These are phyloP conservation scores for Pampusana beccarii DNA, from an alignment of 2,113 vertebrate species.

Conservation along the genomic window DNA sequence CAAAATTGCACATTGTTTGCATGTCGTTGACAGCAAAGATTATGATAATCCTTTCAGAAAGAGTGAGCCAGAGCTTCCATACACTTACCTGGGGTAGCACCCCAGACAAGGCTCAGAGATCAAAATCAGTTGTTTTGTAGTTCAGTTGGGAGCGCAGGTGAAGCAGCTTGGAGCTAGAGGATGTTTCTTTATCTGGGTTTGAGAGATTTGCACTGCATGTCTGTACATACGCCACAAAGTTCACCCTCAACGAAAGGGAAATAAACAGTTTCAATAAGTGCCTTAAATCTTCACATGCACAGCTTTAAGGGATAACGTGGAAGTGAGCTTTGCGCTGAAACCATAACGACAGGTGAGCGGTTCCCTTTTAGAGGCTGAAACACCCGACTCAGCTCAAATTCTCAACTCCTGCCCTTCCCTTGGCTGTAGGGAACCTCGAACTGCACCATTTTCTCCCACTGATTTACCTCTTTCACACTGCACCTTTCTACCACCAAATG, in stretches of 20 bases:
- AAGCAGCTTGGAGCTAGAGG: no score
- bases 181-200: not conserved
- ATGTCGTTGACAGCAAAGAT: not conserved
- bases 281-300: not conserved
- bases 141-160: not conserved
- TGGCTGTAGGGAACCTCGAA: not conserved
- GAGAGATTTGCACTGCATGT: not conserved
- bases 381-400: not conserved
- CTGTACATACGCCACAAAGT: not conserved
- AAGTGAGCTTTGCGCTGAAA: not conserved
- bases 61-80: no score
- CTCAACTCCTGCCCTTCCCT: not conserved
- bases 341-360: not conserved
- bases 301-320: not conserved
- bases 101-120: not conserved
- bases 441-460: not conserved
- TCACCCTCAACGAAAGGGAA: not conserved
- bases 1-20: not conserved
- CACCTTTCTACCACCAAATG: not conserved
- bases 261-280: not conserved
- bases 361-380: not conserved
- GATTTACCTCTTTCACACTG: not conserved
- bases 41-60: not conserved
- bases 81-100: not conserved
- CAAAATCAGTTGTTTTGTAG: not conserved